Conservation (phyloP, 1,140 invertebrate species). For the Pinna nobilis region DNA sequence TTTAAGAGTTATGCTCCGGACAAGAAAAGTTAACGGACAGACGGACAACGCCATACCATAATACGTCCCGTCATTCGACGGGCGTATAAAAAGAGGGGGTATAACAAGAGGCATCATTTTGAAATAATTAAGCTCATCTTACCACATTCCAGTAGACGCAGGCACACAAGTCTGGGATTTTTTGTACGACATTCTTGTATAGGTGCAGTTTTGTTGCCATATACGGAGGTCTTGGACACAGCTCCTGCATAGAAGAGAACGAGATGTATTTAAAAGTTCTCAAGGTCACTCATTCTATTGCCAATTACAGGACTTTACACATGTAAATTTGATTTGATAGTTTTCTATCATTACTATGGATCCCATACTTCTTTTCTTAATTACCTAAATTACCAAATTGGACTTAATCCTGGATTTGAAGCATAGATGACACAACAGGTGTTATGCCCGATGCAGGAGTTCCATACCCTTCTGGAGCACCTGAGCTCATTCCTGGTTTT, state of each 20-base stretch:
- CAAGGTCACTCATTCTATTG: too few species aligned
- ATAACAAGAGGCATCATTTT: not conserved
- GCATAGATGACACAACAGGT: not conserved
- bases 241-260: conserved; percentile 19
- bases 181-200: conserved; percentile 34
- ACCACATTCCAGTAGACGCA: conserved; percentile 48
- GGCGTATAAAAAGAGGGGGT: not conserved
- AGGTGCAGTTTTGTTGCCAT: conserved; percentile 15
- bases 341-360: too few species aligned
- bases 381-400: not conserved
- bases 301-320: too few species aligned
- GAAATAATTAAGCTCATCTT: not conserved
- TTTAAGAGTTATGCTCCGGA: too few species aligned
- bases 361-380: too few species aligned
- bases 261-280: not conserved
- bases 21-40: too few species aligned
- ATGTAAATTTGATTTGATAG: too few species aligned
- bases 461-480: too few species aligned
- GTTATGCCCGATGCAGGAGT: too few species aligned
- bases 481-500: too few species aligned
- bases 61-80: not conserved
- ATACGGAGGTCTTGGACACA: conserved; percentile 26
- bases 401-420: not conserved
- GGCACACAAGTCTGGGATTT: conserved; percentile 40
- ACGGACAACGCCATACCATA: too few species aligned